Conservation (phyloP, 2,113 vertebrate genomes). For the Anolis carolinensis region DNA sequence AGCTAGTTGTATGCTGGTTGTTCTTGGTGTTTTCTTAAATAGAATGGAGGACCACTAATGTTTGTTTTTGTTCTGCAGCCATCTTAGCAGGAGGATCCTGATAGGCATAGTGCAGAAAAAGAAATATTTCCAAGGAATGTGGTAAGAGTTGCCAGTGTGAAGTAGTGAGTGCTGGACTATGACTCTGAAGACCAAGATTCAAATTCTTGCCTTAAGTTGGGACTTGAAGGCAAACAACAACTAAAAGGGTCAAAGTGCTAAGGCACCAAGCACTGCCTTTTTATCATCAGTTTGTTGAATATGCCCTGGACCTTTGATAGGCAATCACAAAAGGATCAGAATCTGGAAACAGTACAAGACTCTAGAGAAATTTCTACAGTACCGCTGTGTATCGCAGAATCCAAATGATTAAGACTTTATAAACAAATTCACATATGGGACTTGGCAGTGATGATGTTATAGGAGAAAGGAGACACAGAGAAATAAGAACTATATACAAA, state of each 20-base stretch:
- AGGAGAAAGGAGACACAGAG: not conserved
- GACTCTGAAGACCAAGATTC: too few relatives aligned
- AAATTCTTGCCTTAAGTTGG: too few relatives aligned
- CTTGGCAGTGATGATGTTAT: not conserved
- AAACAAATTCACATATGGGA: conserved; percentile 22
- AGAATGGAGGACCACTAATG: not conserved
- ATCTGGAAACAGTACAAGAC: not conserved
- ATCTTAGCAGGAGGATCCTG: not conserved
- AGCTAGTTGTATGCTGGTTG: too few relatives aligned
- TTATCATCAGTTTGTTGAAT: not conserved
- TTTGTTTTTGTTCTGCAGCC: not conserved
- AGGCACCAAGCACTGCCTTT: not conserved
- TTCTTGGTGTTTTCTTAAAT: too few relatives aligned
- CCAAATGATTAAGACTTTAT: conserved; percentile 16
- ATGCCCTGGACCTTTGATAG: not conserved
- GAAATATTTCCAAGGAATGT: not conserved
- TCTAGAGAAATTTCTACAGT: not conserved
- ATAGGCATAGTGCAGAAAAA: not conserved
- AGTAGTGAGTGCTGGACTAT: too few relatives aligned
- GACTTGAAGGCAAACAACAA: too few relatives aligned
- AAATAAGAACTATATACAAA: conserved; percentile 39
- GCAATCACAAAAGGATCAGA: not conserved
- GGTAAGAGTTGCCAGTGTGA: too few relatives aligned
- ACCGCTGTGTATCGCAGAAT: not conserved
- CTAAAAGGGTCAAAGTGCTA: too few relatives aligned